Conservation (phyloP, 1,140 invertebrate genomes). For the Drosophila sturtevanti region DNA sequence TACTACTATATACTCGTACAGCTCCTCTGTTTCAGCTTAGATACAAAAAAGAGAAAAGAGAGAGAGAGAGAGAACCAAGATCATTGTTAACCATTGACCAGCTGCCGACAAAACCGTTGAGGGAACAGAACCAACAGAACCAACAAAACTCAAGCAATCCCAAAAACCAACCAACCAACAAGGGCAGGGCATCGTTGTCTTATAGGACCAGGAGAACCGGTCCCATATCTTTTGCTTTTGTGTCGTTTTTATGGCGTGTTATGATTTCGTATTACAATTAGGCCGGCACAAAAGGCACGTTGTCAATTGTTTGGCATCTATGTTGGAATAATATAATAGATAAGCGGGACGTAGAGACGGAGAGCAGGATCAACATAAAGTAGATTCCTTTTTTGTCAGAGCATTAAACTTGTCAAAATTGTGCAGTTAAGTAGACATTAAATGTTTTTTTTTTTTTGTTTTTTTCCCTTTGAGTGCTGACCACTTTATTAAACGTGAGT, state of each 20-base stretch:
- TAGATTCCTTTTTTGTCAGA: slow-evolving; percentile 44
- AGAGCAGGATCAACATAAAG: slow-evolving; percentile 21
- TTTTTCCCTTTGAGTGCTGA: slow-evolving; percentile 17
- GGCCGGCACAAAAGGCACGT: slow-evolving; percentile 69
- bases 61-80: slow-evolving; percentile 14
- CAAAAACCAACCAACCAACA: background rate
- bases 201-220: slow-evolving; percentile 46
- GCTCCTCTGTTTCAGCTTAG: slow-evolving; percentile 34
- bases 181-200: slow-evolving; percentile 26
- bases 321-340: slow-evolving; percentile 12
- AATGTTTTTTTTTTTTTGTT: slow-evolving; percentile 10
- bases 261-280: slow-evolving; percentile 80
- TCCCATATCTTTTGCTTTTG: slow-evolving; percentile 53
- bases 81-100: slow-evolving; percentile 74
- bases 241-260: slow-evolving; percentile 79
- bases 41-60: slow-evolving; percentile 26
- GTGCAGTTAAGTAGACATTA: slow-evolving; percentile 68
- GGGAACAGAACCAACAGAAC: too few species aligned
- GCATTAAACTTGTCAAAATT: slow-evolving; percentile 76
- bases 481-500: slow-evolving; percentile 52
- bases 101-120: slow-evolving; percentile 39
- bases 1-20: background rate
- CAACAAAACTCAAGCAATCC: background rate
- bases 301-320: slow-evolving; percentile 48
- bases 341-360: background rate